Percentiles rank a stretch among this genome's conserved stretches.
phyloP scores from a whole-genome alignment of 2,797 vertebrate species.

The Scyliorhinus canicula region DNA sequence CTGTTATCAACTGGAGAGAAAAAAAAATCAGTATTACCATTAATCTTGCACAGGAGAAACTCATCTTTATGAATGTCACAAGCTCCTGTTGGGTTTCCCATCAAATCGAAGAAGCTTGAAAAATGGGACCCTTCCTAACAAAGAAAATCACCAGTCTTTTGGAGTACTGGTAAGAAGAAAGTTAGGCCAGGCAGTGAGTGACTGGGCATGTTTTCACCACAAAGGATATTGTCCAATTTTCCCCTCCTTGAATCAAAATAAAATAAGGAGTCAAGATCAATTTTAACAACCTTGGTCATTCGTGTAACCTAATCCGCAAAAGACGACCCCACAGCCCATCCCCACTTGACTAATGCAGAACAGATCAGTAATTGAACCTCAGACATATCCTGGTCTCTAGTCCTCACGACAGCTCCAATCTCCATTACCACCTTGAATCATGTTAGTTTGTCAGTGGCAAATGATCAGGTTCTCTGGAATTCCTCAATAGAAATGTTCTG shows the following conservation, averaged over 20 bases:
- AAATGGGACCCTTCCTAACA: neutral
- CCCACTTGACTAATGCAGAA: neutral
- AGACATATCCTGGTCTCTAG: neutral
- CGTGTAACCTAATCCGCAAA: too few relatives aligned
- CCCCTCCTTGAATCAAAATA: neutral
- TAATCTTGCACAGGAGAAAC: neutral
- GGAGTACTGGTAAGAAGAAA: neutral
- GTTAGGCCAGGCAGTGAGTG: neutral
- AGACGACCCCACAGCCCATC: too few relatives aligned
- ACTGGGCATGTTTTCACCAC: neutral
- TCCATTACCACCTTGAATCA: neutral
- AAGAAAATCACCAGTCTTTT: neutral
- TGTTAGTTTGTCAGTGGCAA: neutral
- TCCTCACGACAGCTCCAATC: neutral
- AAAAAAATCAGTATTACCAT: neutral
- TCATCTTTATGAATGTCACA: neutral
- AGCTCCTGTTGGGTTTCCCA: neutral
- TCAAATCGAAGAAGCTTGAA: neutral
- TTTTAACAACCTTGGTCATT: too few relatives aligned
- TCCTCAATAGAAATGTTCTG: neutral
- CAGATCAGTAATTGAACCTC: neutral
- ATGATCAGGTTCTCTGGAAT: neutral
- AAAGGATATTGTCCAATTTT: neutral
- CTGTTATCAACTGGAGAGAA: neutral
- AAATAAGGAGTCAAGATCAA: neutral